Base-by-base conservation (phyloP, 2,888 invertebrate species). In the Nymphalis urticae region DNA sequence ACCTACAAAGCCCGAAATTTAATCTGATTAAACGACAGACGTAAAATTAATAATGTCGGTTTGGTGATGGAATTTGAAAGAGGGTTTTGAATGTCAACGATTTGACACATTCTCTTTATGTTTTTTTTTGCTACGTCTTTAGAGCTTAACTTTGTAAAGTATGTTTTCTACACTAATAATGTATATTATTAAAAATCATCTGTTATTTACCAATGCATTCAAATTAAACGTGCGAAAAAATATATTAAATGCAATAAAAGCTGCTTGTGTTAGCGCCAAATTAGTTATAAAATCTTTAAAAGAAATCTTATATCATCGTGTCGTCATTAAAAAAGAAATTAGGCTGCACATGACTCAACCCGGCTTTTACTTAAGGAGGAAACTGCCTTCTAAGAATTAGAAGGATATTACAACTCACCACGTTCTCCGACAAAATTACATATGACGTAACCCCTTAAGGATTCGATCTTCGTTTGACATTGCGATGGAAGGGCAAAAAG, bases 11-110 rank as follows among this genome's bases (percentile, higher is more conserved):
- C 72, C 74, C 76, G 68, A 75, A 77, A 77, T 67, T 79, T 86
- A 85, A 87, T 86, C 86, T 77, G 86, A 80, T 87, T 86, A 85
- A 17, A 75, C 53, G 64, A 70, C 76, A 78, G 77, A 79, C 80
- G 78, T 80, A 78, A 81, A 81, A 81, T 83, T 82, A 80, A 81
- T 82, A 79, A 80, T 50, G 62, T 71, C 65, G 24, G 58, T 81
- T 71, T 65, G 61, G 24, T 67, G 67, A 48, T 56, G 64, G 48
- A 24, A 27, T 60, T 66, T 62, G 59, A 56, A 67, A 67, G 56
- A 62, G 70, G 47, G 19, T 27, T 54, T 24, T 51, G 47, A 58
- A 63, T 67, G 53, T 19, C 51, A 50, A 62, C 48, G 27, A 58
- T 56, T 42, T 42, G 42, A 42, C 42, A 42, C 42, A 42, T 42